Conservation (phyloP, 2,113 vertebrate species). For the Hoplias malabaricus region DNA sequence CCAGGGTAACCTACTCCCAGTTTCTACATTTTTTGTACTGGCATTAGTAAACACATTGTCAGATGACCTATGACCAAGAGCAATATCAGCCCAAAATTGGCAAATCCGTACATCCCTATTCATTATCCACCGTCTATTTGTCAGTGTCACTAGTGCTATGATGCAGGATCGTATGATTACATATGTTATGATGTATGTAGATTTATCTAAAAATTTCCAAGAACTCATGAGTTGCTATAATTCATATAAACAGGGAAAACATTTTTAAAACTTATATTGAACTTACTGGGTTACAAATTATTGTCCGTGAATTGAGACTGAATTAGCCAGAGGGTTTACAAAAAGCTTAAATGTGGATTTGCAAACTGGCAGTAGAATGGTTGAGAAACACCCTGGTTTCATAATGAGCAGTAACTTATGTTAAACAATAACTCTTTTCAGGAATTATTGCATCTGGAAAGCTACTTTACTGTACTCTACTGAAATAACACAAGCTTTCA, state of each 20-base stretch:
- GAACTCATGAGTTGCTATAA: background rate
- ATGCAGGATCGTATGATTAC: no score
- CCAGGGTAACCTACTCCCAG: no score
- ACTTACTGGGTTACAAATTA: constrained; percentile 10
- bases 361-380: constrained; percentile 15
- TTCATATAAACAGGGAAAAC: background rate
- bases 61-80: no score
- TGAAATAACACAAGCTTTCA: background rate
- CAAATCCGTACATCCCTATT: no score
- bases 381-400: background rate
- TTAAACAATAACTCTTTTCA: constrained; percentile 7
- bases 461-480: background rate
- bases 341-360: constrained; percentile 17
- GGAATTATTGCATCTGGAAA: background rate
- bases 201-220: background rate
- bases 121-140: no score
- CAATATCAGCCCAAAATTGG: no score
- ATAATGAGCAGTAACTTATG: background rate
- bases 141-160: no score
- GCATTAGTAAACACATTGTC: no score
- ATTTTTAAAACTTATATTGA: background rate
- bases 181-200: no score
- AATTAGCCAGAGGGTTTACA: constrained; percentile 14
- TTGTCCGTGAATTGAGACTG: constrained; percentile 1
- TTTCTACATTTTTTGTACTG: no score